phyloP scores from a whole-genome alignment of 1,140 invertebrate genomes.

The Acromyrmex heyeri region DNA sequence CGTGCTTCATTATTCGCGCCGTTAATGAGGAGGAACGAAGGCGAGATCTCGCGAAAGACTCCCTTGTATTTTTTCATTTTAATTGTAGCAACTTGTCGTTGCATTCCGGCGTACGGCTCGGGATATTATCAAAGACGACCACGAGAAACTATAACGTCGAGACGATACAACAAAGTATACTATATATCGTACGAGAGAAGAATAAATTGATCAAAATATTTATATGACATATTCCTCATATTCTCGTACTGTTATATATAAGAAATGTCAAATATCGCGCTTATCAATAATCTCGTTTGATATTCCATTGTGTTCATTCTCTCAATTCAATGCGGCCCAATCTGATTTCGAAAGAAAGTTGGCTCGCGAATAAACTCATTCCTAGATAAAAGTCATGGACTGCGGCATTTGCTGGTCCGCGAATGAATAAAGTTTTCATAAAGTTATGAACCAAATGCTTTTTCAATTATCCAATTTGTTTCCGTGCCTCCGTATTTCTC shows the following conservation, averaged over 20 bases:
- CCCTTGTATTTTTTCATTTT: conserved; percentile 73
- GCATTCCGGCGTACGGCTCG: background rate
- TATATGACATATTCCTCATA: no score
- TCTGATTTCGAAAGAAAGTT: conserved; percentile 36
- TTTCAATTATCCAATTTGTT: conserved; percentile 51
- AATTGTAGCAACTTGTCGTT: conserved; percentile 61
- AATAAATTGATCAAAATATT: conserved; percentile 30
- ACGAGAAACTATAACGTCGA: background rate
- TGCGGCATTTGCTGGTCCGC: background rate
- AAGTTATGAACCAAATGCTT: conserved; percentile 28
- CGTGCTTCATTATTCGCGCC: conserved; percentile 75
- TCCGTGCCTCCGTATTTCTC: background rate
- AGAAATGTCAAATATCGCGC: background rate
- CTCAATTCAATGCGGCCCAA: background rate
- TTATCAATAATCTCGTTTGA: conserved; percentile 4
- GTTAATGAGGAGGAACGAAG: conserved; percentile 74
- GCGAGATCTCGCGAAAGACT: conserved; percentile 25
- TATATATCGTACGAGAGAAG: background rate
- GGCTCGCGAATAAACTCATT: conserved; percentile 27
- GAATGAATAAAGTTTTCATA: conserved; percentile 56
- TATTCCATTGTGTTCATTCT: conserved; percentile 11
- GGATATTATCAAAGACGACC: conserved; percentile 4
- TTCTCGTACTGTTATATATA: no score
- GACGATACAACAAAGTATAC: background rate
- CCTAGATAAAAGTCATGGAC: conserved; percentile 13